phyloP scores from a whole-genome alignment of 1,140 invertebrate species.

The Phthorimaea operculella region DNA sequence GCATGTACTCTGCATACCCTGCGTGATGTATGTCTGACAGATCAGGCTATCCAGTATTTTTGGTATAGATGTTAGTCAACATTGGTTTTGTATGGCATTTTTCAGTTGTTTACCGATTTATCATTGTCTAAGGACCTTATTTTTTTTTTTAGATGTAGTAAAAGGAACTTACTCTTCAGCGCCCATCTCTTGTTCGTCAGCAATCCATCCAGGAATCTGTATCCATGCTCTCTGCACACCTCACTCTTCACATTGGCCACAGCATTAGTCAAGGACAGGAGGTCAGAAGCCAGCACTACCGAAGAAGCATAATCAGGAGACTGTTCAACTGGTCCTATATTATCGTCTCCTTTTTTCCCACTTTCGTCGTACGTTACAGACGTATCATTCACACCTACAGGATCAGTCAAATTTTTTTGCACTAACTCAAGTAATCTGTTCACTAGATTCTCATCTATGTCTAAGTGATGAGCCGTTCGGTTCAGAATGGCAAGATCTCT shows the following conservation, averaged over 20 bases:
- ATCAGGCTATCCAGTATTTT: no score
- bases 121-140: no score
- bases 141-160: no score
- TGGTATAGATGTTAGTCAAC: no score
- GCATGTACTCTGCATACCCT: no score
- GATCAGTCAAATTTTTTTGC: constrained; percentile 18
- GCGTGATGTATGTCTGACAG: no score
- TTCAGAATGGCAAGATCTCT: constrained; percentile 30
- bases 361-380: constrained; percentile 40
- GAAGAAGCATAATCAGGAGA: constrained; percentile 61
- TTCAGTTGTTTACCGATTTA: no score
- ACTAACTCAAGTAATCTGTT: constrained; percentile 31
- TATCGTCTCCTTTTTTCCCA: constrained; percentile 18
- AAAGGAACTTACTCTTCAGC: constrained; percentile 69
- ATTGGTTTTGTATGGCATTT: no score
- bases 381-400: constrained; percentile 9
- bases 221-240: constrained; percentile 63
- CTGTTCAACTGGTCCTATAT: constrained; percentile 36
- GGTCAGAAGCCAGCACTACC: constrained; percentile 52
- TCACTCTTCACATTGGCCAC: constrained; percentile 52
- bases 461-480: constrained; percentile 32
- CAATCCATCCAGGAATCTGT: constrained; percentile 59
- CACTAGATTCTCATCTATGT: constrained; percentile 36
- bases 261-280: constrained; percentile 53
- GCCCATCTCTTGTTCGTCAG: constrained; percentile 67